phyloP scores from a whole-genome alignment of 92 coral and sea anemone genomes.

The Parazoanthus swiftii region DNA sequence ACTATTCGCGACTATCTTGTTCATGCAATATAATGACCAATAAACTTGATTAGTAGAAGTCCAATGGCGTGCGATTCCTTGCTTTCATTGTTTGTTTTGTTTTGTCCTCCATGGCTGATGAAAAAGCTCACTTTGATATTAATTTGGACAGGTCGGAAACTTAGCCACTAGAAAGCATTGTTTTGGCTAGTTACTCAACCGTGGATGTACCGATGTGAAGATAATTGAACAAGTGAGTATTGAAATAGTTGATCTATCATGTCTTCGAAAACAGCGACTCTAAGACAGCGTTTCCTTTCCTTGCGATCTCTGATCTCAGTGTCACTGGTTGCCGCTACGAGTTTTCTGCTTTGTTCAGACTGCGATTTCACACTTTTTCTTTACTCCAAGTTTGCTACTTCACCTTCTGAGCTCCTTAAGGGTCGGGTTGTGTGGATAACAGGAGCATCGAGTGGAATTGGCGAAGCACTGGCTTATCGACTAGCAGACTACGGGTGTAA shows the following conservation, averaged over 20 bases:
- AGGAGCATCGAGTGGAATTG: constrained; percentile 99
- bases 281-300: background rate
- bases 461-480: constrained; percentile 89
- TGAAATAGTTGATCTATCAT: background rate
- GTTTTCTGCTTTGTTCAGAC: constrained; percentile 40
- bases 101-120: background rate
- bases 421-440: constrained; percentile 96
- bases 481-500: constrained; percentile 83
- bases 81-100: background rate
- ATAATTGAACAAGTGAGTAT: background rate
- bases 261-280: constrained; percentile 7
- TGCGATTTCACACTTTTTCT: constrained; percentile 82
- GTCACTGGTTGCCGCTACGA: background rate
- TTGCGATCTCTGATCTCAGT: background rate
- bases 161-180: background rate
- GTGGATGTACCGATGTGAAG: background rate
- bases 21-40: background rate
- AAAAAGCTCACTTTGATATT: background rate
- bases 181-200: background rate
- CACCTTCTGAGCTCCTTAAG: constrained; percentile 64
- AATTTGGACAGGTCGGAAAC: background rate
- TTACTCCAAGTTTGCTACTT: constrained; percentile 71
- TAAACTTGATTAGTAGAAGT: background rate
- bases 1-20: background rate
- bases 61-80: background rate